Percentiles rank a stretch among this genome's conserved stretches.
Evolutionary conservation across 1,140 invertebrate species (phyloP).

Genomic region (Alviniconcha marisindica): DNA sequence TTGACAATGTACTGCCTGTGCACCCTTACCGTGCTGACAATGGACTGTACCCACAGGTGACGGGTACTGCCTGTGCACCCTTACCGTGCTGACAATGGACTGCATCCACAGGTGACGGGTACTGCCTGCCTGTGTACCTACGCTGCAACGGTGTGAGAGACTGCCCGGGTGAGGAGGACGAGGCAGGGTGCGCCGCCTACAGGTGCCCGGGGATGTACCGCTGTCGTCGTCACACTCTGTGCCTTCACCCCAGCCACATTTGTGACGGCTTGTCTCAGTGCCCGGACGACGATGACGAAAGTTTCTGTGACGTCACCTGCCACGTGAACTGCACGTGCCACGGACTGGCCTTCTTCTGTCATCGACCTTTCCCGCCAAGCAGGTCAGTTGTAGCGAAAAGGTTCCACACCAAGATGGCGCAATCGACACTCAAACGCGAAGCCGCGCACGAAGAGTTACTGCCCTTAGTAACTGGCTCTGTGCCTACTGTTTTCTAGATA

Average conservation of each 20-base stretch:
- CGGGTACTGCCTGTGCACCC: too few relatives aligned
- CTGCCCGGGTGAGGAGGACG: neutral
- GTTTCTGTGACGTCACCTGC: neutral
- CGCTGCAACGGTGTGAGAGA: neutral
- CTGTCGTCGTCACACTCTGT: neutral
- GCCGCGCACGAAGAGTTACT: too few relatives aligned
- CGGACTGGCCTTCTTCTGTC: neutral
- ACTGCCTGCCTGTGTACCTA: neutral
- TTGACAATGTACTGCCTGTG: too few relatives aligned
- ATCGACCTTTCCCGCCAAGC: neutral
- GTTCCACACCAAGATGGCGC: too few relatives aligned
- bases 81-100: too few relatives aligned
- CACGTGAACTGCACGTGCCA: neutral
- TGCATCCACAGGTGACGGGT: too few relatives aligned
- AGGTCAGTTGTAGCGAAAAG: too few relatives aligned
- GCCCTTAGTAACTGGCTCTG: too few relatives aligned
- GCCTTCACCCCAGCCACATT: neutral
- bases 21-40: too few relatives aligned
- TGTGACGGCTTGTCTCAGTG: slow-evolving; percentile 8
- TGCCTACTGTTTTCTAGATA: too few relatives aligned
- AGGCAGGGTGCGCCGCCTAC: neutral
- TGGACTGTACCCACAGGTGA: too few relatives aligned
- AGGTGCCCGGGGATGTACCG: neutral
- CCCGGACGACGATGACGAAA: neutral
- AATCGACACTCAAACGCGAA: too few relatives aligned